Percentiles rank a stretch among this genome's conserved stretches.
These are phyloP conservation scores for Garrulus glandarius DNA, from an alignment of 2,797 vertebrate species.

Conservation along the genomic window DNA sequence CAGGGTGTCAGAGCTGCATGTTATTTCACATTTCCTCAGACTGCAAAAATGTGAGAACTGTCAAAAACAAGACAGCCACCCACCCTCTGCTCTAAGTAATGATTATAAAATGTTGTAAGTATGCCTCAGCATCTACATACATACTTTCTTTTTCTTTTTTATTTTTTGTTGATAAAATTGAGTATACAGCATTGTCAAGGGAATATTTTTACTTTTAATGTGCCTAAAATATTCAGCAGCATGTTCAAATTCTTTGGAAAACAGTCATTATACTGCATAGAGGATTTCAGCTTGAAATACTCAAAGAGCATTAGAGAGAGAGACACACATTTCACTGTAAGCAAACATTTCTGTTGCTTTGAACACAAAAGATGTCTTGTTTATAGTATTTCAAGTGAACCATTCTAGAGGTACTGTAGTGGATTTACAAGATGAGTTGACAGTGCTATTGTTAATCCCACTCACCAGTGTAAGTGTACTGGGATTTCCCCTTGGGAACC, in stretches of 20 bases:
- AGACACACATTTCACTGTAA: background rate
- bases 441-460: background rate
- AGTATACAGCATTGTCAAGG: background rate
- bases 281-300: background rate
- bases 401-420: background rate
- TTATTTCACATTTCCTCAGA: background rate
- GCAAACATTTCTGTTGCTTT: background rate
- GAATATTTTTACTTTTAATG: background rate
- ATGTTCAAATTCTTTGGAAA: background rate
- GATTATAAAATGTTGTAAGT: background rate
- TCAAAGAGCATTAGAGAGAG: accelerated
- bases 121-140: background rate
- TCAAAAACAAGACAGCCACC: background rate
- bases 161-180: background rate
- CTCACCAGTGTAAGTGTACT: background rate
- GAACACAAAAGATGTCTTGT: background rate
- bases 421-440: background rate
- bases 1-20: background rate
- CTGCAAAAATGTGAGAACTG: background rate
- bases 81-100: background rate
- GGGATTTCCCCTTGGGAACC: background rate
- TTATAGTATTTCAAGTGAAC: background rate
- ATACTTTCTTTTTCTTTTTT: background rate
- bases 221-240: background rate
- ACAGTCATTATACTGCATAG: background rate